These are phyloP conservation scores for Drosophila quinaria DNA, from an alignment of 2,888 invertebrate species.

Conservation along the genomic window DNA sequence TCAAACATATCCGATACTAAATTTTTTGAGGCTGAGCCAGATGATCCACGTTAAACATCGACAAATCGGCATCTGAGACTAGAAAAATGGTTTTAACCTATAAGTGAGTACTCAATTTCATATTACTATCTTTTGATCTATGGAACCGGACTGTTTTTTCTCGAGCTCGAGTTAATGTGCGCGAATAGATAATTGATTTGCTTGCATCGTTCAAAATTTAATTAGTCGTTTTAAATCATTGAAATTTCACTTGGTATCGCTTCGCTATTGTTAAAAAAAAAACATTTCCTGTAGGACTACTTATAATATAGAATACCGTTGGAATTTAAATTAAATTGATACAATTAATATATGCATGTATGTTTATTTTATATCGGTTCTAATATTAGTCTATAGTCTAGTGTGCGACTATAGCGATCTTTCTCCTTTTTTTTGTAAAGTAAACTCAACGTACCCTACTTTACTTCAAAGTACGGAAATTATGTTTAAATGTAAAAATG, in stretches of 20 bases:
- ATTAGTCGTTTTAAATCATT: background rate
- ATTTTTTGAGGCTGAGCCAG: background rate
- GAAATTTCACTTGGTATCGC: background rate
- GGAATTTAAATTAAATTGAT: too few relatives aligned
- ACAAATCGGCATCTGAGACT: slow-evolving; percentile 6
- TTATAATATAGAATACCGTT: too few relatives aligned
- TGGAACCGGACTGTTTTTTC: background rate
- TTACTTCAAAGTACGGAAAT: too few relatives aligned
- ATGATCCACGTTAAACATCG: background rate
- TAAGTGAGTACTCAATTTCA: background rate
- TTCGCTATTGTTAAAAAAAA: background rate
- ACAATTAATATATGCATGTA: too few relatives aligned
- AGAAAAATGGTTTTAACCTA: background rate
- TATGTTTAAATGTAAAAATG: too few relatives aligned
- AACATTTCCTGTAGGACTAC: background rate
- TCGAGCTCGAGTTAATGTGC: slow-evolving; percentile 1
- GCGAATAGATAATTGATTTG: slow-evolving; percentile 1
- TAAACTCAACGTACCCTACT: too few relatives aligned
- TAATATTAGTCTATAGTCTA: too few relatives aligned
- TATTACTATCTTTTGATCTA: slow-evolving; percentile 1
- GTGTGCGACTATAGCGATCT: too few relatives aligned
- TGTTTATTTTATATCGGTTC: too few relatives aligned
- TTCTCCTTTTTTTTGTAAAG: too few relatives aligned
- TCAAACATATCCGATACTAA: slow-evolving; percentile 15
- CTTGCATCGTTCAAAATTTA: background rate